These are phyloP conservation scores for Echeneis naucrates DNA, from an alignment of 2,797 vertebrate species.

Conservation along the genomic window DNA sequence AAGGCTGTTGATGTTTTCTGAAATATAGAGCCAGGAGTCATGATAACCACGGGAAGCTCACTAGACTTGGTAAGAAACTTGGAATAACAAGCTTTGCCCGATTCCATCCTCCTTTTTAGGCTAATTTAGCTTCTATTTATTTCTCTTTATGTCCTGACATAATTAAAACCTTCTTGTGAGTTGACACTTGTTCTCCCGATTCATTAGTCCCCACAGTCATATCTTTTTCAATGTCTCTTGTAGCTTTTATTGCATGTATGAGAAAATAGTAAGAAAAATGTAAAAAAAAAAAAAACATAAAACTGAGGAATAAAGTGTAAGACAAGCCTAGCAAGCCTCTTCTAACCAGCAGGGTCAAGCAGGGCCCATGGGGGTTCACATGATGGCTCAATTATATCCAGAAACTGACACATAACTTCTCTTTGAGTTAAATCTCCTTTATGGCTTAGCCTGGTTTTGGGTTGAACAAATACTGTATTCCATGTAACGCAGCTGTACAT, in stretches of 20 bases:
- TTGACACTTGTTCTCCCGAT: conserved; percentile 25
- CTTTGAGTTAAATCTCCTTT: conserved; percentile 38
- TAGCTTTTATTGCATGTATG: conserved; percentile 1
- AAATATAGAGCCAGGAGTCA: conserved; percentile 57
- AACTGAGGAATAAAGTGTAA: conserved; percentile 33
- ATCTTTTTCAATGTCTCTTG: conserved; percentile 13
- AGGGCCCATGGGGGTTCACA: conserved; percentile 51
- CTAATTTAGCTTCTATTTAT: conserved; percentile 24
- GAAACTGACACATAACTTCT: conserved; percentile 38
- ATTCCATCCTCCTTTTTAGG: conserved; percentile 36
- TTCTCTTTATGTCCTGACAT: conserved; percentile 43
- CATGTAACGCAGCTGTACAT: not conserved
- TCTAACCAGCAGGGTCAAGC: conserved; percentile 52
- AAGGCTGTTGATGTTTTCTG: conserved; percentile 69
- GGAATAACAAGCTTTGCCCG: conserved; percentile 27
- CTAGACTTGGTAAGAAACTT: conserved; percentile 36
- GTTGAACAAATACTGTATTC: conserved; percentile 10
- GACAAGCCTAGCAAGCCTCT: conserved; percentile 39
- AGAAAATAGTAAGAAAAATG: too few species aligned
- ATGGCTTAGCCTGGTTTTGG: conserved; percentile 31
- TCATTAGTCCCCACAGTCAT: conserved; percentile 27
- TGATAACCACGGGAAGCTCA: conserved; percentile 51
- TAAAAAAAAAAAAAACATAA: too few species aligned
- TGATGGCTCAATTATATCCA: conserved; percentile 56
- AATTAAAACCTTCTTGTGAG: conserved; percentile 47